These are phyloP conservation scores for Achroia grisella DNA, from an alignment of 1,140 invertebrate species.

Conservation along the genomic window DNA sequence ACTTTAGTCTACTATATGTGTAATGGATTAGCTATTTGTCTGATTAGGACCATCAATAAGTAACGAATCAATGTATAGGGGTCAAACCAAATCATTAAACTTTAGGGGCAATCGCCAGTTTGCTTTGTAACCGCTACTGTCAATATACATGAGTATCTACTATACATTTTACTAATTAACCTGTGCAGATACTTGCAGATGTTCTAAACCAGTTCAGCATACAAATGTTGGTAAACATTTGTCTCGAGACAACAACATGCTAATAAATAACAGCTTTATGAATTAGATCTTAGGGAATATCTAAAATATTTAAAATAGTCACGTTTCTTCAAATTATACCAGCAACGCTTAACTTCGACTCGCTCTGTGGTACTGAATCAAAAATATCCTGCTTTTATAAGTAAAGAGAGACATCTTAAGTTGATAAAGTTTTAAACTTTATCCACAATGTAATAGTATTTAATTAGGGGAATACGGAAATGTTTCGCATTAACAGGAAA, in stretches of 20 bases:
- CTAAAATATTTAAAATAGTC: conserved; percentile 1
- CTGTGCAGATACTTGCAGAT: too few species aligned
- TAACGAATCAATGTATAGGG: conserved; percentile 35
- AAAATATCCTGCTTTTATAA: conserved; percentile 3
- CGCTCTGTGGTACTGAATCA: background rate
- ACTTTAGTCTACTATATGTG: conserved; percentile 27
- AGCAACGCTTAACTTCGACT: background rate
- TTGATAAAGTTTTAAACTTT: conserved; percentile 22
- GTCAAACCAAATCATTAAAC: conserved; percentile 53
- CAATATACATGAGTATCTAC: too few species aligned
- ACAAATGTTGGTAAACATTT: too few species aligned
- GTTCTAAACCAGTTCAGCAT: too few species aligned
- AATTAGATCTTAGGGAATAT: conserved; percentile 1
- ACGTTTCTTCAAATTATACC: background rate
- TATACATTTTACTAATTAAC: too few species aligned
- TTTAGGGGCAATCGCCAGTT: conserved; percentile 24
- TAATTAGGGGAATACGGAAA: conserved; percentile 26
- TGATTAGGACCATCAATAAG: conserved; percentile 68
- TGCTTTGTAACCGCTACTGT: too few species aligned
- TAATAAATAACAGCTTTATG: too few species aligned
- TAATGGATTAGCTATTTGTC: conserved; percentile 69
- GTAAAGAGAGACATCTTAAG: conserved; percentile 11
- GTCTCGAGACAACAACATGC: too few species aligned
- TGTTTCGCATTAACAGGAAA: conserved; percentile 17
- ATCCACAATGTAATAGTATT: conserved; percentile 17